A percentile compares a stretch with the other conserved stretches of the same genome.
phyloP scores from a whole-genome alignment of 2,797 vertebrate genomes.

The Pagetopsis macropterus region DNA sequence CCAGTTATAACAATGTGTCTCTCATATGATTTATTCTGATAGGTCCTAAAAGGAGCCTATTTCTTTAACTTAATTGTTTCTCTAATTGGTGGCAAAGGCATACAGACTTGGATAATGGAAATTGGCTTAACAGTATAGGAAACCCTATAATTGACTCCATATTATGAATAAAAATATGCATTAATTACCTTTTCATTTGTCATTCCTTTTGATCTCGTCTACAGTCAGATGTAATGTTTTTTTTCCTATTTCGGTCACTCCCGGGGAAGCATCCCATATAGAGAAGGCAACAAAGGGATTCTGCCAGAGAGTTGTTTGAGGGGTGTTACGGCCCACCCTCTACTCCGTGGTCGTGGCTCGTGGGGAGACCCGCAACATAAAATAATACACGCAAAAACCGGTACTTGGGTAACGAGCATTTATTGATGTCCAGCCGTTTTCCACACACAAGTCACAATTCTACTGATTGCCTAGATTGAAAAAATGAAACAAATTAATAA shows the following conservation, averaged over 20 bases:
- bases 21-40: not conserved
- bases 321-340: not conserved
- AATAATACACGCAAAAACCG: too few relatives aligned
- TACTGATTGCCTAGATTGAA: not conserved
- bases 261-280: not conserved
- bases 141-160: not conserved
- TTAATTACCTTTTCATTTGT: constrained; percentile 1
- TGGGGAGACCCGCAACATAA: too few relatives aligned
- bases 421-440: too few relatives aligned
- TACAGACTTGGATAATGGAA: too few relatives aligned
- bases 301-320: not conserved
- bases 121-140: not conserved
- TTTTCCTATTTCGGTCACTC: not conserved
- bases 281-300: not conserved
- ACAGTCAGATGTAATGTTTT: constrained; percentile 6
- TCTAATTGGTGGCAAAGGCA: too few relatives aligned
- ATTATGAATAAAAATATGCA: not conserved
- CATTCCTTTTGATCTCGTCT: constrained; percentile 15
- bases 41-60: too few relatives aligned
- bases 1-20: not conserved
- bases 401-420: too few relatives aligned
- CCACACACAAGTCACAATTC: not conserved
- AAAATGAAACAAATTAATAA: not conserved
- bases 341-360: too few relatives aligned
- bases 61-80: too few relatives aligned